phyloP scores from a whole-genome alignment of 2,113 vertebrate genomes.

The Thryonomys swinderianus region DNA sequence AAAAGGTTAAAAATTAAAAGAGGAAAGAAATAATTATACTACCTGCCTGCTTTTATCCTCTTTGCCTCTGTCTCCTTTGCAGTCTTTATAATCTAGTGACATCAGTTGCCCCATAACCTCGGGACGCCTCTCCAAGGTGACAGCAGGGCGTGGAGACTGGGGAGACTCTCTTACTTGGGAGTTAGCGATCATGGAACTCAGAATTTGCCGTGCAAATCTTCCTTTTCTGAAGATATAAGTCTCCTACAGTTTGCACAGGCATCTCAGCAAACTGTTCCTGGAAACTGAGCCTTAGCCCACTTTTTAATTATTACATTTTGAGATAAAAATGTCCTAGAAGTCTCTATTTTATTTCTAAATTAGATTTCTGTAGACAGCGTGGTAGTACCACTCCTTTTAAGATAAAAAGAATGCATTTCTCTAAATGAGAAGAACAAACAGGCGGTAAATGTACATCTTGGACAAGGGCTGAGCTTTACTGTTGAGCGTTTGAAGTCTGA shows the following conservation, averaged over 20 bases:
- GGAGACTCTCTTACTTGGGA: fast-evolving
- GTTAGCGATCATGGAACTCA: too few relatives aligned
- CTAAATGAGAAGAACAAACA: neutral
- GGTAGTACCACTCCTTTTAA: conserved; percentile 47
- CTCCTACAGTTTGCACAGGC: neutral
- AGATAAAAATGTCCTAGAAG: neutral
- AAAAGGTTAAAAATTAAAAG: neutral
- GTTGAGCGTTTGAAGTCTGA: conserved; percentile 26
- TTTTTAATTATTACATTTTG: neutral
- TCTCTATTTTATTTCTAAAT: neutral
- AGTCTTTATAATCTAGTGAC: neutral
- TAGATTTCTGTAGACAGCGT: conserved; percentile 39
- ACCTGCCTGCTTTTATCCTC: neutral
- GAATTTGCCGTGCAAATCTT: neutral
- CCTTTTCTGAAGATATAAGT: neutral
- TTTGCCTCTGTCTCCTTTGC: neutral
- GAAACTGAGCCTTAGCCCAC: neutral
- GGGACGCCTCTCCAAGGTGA: neutral
- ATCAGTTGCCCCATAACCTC: neutral
- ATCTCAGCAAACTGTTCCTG: neutral
- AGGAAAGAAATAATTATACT: neutral
- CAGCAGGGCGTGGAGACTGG: neutral
- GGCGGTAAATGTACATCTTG: conserved; percentile 54
- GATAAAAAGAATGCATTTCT: conserved; percentile 72
- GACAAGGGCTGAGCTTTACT: conserved; percentile 5